A percentile compares a stretch with the other conserved stretches of the same genome.
Evolutionary conservation across 1,140 invertebrate species (phyloP).

Genomic region (Ceratosolen fusciceps): DNA sequence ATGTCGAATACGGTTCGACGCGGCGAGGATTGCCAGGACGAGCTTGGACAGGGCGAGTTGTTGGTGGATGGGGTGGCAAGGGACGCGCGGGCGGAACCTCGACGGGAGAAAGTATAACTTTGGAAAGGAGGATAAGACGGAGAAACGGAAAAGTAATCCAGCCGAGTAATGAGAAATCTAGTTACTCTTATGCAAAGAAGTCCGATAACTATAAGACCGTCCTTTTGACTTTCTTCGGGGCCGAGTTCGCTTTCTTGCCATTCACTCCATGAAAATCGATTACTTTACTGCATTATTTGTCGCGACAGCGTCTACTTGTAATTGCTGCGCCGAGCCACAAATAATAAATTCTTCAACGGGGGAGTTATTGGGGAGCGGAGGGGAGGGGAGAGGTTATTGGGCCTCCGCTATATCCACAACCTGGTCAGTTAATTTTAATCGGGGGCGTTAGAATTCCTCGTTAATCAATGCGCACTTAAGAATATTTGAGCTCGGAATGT

Average conservation of each 20-base stretch:
- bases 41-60: no score
- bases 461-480: no score
- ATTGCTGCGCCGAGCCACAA: no score
- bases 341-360: no score
- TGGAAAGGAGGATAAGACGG: background rate
- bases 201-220: background rate
- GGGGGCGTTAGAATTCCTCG: no score
- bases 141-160: slow-evolving; percentile 37
- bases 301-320: no score
- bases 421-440: no score
- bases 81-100: background rate
- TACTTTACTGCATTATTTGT: background rate
- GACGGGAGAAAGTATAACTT: slow-evolving; percentile 21
- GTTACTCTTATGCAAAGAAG: slow-evolving; percentile 10
- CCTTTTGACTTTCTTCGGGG: background rate
- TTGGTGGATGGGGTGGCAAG: no score
- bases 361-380: no score
- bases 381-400: no score
- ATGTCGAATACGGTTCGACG: slow-evolving; percentile 17
- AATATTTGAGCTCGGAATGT: no score
- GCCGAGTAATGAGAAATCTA: slow-evolving; percentile 14
- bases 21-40: slow-evolving; percentile 1
- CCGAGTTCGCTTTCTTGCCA: background rate
- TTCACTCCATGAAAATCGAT: background rate
- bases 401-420: no score